These are phyloP conservation scores for Rugalucina vietnamica DNA, from an alignment of 2,888 invertebrate genomes.

Conservation along the genomic window DNA sequence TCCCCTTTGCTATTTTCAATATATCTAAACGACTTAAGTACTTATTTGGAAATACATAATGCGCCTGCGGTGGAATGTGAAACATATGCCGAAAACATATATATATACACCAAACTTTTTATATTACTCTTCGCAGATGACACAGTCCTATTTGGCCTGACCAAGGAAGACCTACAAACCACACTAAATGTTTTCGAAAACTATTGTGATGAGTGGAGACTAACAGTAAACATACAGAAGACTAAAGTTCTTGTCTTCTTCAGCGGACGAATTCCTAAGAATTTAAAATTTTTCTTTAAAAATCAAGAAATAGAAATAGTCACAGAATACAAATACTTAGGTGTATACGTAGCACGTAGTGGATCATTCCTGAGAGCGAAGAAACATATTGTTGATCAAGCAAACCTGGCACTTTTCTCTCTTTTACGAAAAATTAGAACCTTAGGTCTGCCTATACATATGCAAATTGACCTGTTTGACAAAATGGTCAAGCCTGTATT, in stretches of 20 bases:
- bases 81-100: background rate
- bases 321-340: background rate
- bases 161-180: background rate
- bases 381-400: background rate
- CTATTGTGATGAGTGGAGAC: conserved; percentile 16
- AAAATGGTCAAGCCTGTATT: background rate
- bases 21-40: conserved; percentile 7
- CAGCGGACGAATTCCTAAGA: background rate
- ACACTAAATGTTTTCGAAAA: conserved; percentile 1
- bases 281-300: background rate
- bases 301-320: background rate
- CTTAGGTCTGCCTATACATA: background rate
- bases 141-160: conserved; percentile 9
- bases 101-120: conserved; percentile 28
- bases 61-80: too few relatives aligned
- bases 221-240: background rate
- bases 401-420: background rate
- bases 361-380: background rate
- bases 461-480: background rate
- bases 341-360: background rate
- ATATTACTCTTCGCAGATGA: conserved; percentile 27
- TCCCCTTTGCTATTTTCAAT: conserved; percentile 28
- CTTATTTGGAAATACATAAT: background rate
- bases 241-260: background rate
- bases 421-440: background rate